Conservation (phyloP, 2,888 invertebrate species). For the Plutella xylostella region DNA sequence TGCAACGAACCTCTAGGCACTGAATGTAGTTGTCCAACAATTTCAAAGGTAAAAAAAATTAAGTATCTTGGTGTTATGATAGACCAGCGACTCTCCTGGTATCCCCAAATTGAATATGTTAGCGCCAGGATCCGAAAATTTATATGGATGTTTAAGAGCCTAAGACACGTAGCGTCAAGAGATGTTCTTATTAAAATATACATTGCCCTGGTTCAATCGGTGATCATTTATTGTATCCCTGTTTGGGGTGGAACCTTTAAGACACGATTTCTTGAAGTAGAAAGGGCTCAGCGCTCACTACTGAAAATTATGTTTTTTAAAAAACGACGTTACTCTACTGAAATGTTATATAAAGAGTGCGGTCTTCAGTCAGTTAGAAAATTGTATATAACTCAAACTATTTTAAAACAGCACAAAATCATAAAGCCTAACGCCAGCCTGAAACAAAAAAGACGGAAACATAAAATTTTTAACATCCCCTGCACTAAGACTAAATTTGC, state of each 20-base stretch:
- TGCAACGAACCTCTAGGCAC: background rate
- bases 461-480: too few species aligned
- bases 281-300: conserved; percentile 14
- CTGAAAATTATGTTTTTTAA: too few species aligned
- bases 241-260: conserved; percentile 10
- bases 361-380: too few species aligned
- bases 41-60: background rate
- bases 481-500: too few species aligned
- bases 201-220: conserved; percentile 6
- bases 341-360: too few species aligned
- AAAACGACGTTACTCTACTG: too few species aligned
- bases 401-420: too few species aligned
- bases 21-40: background rate
- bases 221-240: conserved; percentile 10
- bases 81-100: background rate
- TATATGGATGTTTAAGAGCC: background rate
- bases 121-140: background rate
- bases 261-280: conserved; percentile 1
- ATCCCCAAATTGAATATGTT: background rate
- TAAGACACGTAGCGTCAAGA: background rate
- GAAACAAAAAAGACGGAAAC: too few species aligned
- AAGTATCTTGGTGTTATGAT: background rate
- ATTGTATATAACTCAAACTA: too few species aligned
- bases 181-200: background rate
- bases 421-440: too few species aligned